A percentile compares a stretch with the other conserved stretches of the same genome.
Evolutionary conservation across 2,797 vertebrate genomes (phyloP).

Genomic region (Semotilus atromaculatus): DNA sequence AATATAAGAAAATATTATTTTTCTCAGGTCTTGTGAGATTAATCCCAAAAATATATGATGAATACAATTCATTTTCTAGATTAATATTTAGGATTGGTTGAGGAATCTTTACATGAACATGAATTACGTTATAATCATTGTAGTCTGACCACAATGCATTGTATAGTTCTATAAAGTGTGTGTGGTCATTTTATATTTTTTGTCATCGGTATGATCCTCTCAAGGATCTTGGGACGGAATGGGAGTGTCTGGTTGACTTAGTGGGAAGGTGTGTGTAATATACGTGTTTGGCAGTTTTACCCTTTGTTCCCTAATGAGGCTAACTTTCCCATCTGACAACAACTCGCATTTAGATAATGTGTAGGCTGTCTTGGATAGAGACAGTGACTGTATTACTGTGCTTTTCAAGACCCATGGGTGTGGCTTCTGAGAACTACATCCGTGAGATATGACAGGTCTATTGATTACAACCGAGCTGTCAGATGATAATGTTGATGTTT

Average conservation of each 20-base stretch:
- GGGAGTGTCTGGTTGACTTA: conserved; percentile 57
- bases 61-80: background rate
- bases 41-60: background rate
- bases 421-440: background rate
- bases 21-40: background rate
- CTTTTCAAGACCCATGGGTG: background rate
- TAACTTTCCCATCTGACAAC: conserved; percentile 2
- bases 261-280: conserved; percentile 30
- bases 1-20: background rate
- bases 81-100: background rate
- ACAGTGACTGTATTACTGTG: background rate
- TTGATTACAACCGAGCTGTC: background rate
- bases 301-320: conserved; percentile 31
- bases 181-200: background rate
- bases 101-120: background rate
- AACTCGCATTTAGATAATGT: background rate
- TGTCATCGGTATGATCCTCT: background rate
- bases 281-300: background rate
- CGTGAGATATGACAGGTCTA: background rate
- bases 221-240: background rate
- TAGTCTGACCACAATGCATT: background rate
- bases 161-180: background rate
- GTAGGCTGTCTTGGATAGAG: background rate
- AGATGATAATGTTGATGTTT: background rate
- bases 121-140: background rate